phyloP scores from a whole-genome alignment of 2,797 vertebrate species.

The Malacoraja senta region DNA sequence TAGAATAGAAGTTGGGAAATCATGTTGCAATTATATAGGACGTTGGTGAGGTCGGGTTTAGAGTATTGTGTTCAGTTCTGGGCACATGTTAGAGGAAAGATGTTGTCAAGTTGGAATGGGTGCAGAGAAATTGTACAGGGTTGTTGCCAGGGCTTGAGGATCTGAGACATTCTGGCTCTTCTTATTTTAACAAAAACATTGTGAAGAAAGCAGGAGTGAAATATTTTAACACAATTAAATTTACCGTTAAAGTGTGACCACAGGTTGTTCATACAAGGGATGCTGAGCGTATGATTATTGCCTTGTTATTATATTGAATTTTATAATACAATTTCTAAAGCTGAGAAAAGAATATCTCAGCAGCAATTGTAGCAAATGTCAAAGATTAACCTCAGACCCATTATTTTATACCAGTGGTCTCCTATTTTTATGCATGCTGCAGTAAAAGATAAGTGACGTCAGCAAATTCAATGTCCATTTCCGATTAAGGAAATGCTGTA shows the following conservation, averaged over 20 bases:
- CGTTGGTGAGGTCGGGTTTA: too few species aligned
- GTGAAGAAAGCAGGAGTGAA: neutral
- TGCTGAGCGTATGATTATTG: neutral
- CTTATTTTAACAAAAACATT: neutral
- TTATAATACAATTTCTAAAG: neutral
- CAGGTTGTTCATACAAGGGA: neutral
- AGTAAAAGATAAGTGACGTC: slow-evolving; percentile 5
- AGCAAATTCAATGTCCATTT: slow-evolving; percentile 25
- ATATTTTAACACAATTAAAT: neutral
- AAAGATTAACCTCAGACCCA: neutral
- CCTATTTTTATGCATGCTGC: neutral
- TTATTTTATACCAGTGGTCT: neutral
- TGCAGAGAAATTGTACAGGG: too few species aligned
- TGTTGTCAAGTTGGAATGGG: too few species aligned
- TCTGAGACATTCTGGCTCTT: neutral
- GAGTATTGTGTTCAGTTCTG: too few species aligned
- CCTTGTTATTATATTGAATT: neutral
- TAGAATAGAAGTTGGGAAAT: too few species aligned
- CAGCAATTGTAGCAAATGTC: neutral
- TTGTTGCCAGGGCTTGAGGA: too few species aligned
- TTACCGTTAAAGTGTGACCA: neutral
- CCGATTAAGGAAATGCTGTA: slow-evolving; percentile 30
- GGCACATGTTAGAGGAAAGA: too few species aligned
- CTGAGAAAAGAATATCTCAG: neutral
- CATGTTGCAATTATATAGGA: too few species aligned